Conservation (phyloP, 2,888 invertebrate genomes). For the Sphaerophoria taeniata region DNA sequence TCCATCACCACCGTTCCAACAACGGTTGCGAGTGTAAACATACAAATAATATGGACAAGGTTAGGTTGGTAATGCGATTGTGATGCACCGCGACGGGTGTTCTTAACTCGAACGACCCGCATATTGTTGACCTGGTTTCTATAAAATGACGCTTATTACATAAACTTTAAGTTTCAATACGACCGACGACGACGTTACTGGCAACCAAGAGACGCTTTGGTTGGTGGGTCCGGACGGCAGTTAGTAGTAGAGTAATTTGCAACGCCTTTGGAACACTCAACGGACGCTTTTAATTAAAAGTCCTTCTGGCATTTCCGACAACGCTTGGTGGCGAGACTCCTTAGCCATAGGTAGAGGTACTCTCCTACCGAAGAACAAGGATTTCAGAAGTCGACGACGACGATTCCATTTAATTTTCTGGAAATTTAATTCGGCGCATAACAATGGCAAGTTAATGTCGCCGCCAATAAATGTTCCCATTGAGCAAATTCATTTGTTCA, state of each 20-base stretch:
- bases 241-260: constrained; percentile 38
- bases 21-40: not conserved
- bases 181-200: not conserved
- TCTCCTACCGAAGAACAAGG: not conserved
- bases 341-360: not conserved
- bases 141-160: constrained; percentile 46
- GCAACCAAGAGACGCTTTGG: not conserved
- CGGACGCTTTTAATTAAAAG: constrained; percentile 62
- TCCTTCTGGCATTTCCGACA: constrained; percentile 40
- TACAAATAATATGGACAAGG: constrained; percentile 4
- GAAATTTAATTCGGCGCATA: constrained; percentile 66
- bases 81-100: not conserved
- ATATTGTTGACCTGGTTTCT: no score
- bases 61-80: constrained; percentile 5
- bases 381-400: not conserved
- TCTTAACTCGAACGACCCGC: constrained; percentile 15
- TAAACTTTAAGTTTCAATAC: constrained; percentile 25
- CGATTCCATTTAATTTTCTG: constrained; percentile 67
- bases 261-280: constrained; percentile 44
- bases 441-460: constrained; percentile 69
- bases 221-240: not conserved
- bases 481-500: constrained; percentile 63
- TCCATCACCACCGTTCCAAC: not conserved
- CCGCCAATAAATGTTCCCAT: constrained; percentile 63
- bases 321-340: constrained; percentile 34